These are phyloP conservation scores for Ephydatia muelleri DNA, from an alignment of 37 sponge, comb jelly and placozoan species.

Conservation along the genomic window DNA sequence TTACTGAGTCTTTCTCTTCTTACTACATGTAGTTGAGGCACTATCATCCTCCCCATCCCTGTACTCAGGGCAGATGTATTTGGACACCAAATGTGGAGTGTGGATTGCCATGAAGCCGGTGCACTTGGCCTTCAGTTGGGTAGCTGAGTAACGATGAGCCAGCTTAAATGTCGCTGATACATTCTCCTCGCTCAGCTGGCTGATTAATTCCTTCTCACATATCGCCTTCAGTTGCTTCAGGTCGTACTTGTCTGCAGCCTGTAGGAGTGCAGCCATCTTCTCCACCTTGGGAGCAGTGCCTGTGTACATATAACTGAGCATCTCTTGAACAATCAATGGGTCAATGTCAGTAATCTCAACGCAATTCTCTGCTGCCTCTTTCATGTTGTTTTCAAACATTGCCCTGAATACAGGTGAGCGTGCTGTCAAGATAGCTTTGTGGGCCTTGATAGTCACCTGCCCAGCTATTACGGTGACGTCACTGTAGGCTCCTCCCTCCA, in stretches of 20 bases:
- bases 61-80: not conserved
- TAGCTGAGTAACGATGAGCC: constrained; percentile 75
- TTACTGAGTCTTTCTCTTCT: not conserved
- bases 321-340: constrained; percentile 60
- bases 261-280: constrained; percentile 68
- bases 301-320: constrained; percentile 91
- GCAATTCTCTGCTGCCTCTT: constrained; percentile 69
- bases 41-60: not conserved
- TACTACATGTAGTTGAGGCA: not conserved
- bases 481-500: constrained; percentile 46
- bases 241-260: constrained; percentile 88
- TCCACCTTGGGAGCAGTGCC: constrained; percentile 61
- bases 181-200: constrained; percentile 69
- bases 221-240: constrained; percentile 76
- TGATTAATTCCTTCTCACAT: constrained; percentile 78
- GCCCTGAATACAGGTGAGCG: constrained; percentile 87
- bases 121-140: constrained; percentile 66
- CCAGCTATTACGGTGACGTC: constrained; percentile 65
- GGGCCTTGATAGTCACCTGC: constrained; percentile 57
- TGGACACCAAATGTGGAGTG: constrained; percentile 65
- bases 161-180: constrained; percentile 74
- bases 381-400: constrained; percentile 88
- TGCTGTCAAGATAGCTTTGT: constrained; percentile 67
- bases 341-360: constrained; percentile 76
- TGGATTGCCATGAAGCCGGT: constrained; percentile 80